A percentile compares a stretch with the other conserved stretches of the same genome.
phyloP scores from a whole-genome alignment of 2,113 vertebrate genomes.

The Lynx canadensis region DNA sequence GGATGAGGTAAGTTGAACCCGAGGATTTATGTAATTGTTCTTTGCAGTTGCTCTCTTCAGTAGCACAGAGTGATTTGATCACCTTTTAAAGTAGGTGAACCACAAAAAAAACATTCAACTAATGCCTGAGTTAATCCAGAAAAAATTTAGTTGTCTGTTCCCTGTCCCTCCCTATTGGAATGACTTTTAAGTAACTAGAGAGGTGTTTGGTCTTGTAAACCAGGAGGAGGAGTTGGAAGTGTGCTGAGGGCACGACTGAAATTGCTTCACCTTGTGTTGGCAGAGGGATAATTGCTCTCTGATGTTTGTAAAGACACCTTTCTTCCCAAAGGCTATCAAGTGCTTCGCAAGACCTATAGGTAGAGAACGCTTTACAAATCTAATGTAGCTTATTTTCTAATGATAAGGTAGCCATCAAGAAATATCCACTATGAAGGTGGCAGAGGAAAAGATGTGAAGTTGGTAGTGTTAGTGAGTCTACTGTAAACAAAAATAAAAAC shows the following conservation, averaged over 20 bases:
- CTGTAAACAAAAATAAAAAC: neutral
- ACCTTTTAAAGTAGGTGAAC: constrained; percentile 76
- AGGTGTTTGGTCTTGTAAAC: constrained; percentile 78
- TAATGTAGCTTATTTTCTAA: constrained; percentile 43
- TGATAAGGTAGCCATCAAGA: neutral
- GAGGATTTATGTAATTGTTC: constrained; percentile 74
- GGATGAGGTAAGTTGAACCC: constrained; percentile 61
- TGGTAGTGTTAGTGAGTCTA: neutral
- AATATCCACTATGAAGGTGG: neutral
- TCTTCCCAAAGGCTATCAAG: constrained; percentile 52
- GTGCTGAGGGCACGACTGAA: constrained; percentile 48
- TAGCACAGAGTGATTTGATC: constrained; percentile 66
- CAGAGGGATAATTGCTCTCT: constrained; percentile 55
- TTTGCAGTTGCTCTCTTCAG: constrained; percentile 57
- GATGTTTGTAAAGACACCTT: constrained; percentile 60
- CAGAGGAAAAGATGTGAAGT: neutral
- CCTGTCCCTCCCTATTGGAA: constrained; percentile 56
- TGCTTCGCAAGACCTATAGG: neutral
- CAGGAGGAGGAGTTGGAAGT: constrained; percentile 59
- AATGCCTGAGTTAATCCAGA: constrained; percentile 76
- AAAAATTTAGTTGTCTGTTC: constrained; percentile 70
- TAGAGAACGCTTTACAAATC: constrained; percentile 20
- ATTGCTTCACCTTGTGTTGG: constrained; percentile 47
- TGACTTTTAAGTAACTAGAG: constrained; percentile 54
- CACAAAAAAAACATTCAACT: constrained; percentile 72